Evolutionary conservation across 2,113 vertebrate genomes (phyloP).

Genomic region (Lophotis ruficrista): DNA sequence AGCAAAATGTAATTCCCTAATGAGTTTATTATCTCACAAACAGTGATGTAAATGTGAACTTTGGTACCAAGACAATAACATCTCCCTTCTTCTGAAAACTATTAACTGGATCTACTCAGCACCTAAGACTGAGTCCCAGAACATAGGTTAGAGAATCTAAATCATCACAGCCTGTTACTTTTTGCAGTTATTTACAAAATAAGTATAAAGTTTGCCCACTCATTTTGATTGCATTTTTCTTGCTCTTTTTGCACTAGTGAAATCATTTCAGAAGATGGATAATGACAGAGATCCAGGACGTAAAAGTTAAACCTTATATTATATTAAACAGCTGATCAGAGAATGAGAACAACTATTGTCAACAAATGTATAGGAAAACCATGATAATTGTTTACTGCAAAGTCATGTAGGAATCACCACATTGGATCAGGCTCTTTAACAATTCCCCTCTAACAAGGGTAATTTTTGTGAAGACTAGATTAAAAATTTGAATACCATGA

Average conservation of each 20-base stretch:
- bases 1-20: constrained; percentile 58
- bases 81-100: constrained; percentile 22
- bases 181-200: neutral
- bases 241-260: neutral
- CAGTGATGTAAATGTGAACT: constrained; percentile 50
- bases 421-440: neutral
- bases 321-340: neutral
- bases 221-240: neutral
- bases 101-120: neutral
- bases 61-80: constrained; percentile 43
- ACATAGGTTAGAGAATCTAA: neutral
- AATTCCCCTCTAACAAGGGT: neutral
- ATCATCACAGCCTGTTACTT: neutral
- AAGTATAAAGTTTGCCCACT: neutral
- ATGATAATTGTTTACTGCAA: neutral
- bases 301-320: neutral
- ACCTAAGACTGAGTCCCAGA: neutral
- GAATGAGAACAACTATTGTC: neutral
- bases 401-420: neutral
- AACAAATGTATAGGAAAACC: neutral
- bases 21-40: constrained; percentile 60
- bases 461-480: neutral
- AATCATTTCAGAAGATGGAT: neutral
- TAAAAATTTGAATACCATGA: neutral
- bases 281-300: neutral